Base-by-base conservation (phyloP, 2,113 vertebrate genomes). In the Coptodon rendalli region DNA sequence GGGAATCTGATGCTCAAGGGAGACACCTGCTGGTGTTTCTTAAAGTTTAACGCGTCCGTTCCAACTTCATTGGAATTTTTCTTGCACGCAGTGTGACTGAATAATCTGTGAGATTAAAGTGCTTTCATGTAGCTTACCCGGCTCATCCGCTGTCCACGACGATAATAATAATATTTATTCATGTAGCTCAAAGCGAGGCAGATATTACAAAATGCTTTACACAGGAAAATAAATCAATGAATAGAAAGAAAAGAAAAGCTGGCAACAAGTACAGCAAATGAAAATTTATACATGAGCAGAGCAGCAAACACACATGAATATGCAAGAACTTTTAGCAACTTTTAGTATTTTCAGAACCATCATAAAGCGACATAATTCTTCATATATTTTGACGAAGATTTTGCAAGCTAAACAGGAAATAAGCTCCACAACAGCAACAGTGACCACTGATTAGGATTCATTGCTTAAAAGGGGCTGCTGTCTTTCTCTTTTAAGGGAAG, bases 401-500 rank as follows among this genome's bases (percentile, higher is more conserved):
- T 73, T 73, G 68, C 68, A 17, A 48, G 8, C 68, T 73, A 45
- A 29, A 17, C 9, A 29, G 9, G 22, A 27, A 73, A 45, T 29
- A 24, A 43, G 36, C 82, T 45, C 7, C 34, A 22, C 22, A 22
- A 22, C 22, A 22, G 22, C 22, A 71, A 54, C 2, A 71, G 17
- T 56, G 19, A 56, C 61, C 24, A 53, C 22, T 16, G 22, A 29
- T 48, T 27, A 17, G 71, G 40, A 19, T 6, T 7, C 14, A 71
- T 13, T 54, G 52, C n/a, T 40, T 80, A 17, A 71, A 48, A 80
- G 24, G n/a, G 31, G 17, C n/a, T 56, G 16, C 27, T 91, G 27
- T 85, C 52, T 40, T 9, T 82, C 6, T 86, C 11, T 43, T 38
- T 79, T 80, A 27, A 99, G 99, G 98, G 98, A 99, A 97, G 98